A percentile compares a stretch with the other conserved stretches of the same genome.
These are phyloP conservation scores for Littorina saxatilis DNA, from an alignment of 1,140 invertebrate species.

Conservation along the genomic window DNA sequence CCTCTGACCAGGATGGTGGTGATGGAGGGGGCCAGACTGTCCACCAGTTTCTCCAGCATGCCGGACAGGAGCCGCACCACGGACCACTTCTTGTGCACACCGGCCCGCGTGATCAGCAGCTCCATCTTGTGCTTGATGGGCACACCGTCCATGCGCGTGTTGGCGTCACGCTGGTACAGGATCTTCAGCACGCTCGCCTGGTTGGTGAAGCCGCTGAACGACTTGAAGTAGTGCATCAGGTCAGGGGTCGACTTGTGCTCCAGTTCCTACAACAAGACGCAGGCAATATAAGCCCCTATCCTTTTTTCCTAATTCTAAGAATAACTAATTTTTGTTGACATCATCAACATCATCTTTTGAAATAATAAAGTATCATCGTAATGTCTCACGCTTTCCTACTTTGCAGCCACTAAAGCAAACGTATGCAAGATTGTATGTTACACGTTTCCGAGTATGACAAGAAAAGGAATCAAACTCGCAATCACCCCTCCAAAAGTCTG, in stretches of 20 bases:
- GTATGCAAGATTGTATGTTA: background rate
- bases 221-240: slow-evolving; percentile 58
- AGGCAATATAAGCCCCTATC: no score
- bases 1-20: slow-evolving; percentile 97
- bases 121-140: slow-evolving; percentile 85
- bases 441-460: no score
- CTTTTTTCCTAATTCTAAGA: no score
- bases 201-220: slow-evolving; percentile 84
- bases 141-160: slow-evolving; percentile 83
- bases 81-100: slow-evolving; percentile 88
- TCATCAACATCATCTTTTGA: no score
- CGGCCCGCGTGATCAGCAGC: slow-evolving; percentile 89
- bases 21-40: slow-evolving; percentile 98
- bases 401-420: no score
- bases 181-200: slow-evolving; percentile 91
- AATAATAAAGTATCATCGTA: no score
- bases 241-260: slow-evolving; percentile 75
- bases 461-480: no score
- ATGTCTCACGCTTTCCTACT: no score
- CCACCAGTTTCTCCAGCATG: slow-evolving; percentile 94
- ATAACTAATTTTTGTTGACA: no score
- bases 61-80: slow-evolving; percentile 96
- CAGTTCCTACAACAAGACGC: slow-evolving; percentile 63
- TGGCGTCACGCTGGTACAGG: slow-evolving; percentile 86
- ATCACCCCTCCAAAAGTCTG: background rate